Base-by-base conservation (phyloP, 2,797 vertebrate genomes). In the Eidolon dupreanum region DNA sequence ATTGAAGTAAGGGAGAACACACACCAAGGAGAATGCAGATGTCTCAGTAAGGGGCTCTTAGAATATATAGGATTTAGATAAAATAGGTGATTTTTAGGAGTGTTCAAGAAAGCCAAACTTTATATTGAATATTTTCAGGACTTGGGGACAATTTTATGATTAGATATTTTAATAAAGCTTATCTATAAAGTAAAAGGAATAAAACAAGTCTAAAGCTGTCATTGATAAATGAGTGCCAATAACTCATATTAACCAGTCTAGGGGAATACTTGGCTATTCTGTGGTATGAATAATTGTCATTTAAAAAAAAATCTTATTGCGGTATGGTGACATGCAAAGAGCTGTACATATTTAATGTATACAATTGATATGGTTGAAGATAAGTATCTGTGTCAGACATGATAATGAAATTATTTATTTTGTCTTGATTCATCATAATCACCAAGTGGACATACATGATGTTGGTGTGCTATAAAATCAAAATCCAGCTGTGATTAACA, bases 121-220 rank as follows among this genome's bases (percentile, higher is more conserved):
- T 11, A 2, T 57, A 19, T 51, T 66, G 3, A 16, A 63, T 70
- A 5, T 13, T 68, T 94, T 96, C 6, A 71, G 16, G 17, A 79
- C 10, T 13, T 46, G 8, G 2, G 22, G 28, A n/a, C 20, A 13
- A 57, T 81, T 85, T 95, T 65, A 70, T 68, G 24, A 46, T 33
- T 43, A 9, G 33, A 28, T 82, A 59, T 70, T 75, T 88, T 92
- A 61, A 24, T 79, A 49, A 51, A 65, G 61, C 5, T 43, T 84
- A 36, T 41, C 12, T 68, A 16, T 51, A 13, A 81, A 89, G 22
- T 68, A 28, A 70, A 68, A 77, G 4, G 7, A 65, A 55, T 61
- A 3, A 36, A 79, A 89, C 22, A 59, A 93, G 13, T 6, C 5
- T 90, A 46, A 78, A 85, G 38, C 6, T 88, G 8, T 70, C 7